Conservation (phyloP, 2,113 vertebrate genomes). For the Trochalopteron elliotii region DNA sequence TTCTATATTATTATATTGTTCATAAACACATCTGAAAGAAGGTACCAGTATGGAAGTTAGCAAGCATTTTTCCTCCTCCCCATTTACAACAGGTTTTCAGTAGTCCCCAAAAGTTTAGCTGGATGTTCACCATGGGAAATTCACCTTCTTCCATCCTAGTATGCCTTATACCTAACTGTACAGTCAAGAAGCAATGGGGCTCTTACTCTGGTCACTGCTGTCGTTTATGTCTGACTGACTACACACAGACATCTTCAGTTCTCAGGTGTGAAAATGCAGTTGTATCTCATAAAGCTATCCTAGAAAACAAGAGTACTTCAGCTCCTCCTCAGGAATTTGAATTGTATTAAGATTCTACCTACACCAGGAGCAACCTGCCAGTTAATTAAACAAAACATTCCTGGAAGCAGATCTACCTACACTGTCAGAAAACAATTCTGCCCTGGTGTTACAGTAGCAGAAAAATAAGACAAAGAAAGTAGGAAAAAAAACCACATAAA, state of each 20-base stretch:
- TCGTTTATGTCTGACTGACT: background rate
- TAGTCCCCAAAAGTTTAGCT: background rate
- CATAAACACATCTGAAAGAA: background rate
- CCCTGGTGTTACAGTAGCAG: background rate
- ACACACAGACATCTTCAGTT: background rate
- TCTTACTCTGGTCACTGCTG: background rate
- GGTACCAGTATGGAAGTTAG: background rate
- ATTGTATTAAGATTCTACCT: background rate
- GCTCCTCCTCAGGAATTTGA: background rate
- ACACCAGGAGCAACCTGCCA: background rate
- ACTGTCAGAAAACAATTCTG: background rate
- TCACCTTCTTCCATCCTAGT: background rate
- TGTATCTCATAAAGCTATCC: background rate
- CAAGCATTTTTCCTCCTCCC: background rate
- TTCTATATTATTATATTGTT: background rate
- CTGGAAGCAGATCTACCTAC: background rate
- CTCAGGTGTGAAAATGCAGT: background rate
- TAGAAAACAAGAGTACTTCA: background rate
- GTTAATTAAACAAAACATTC: background rate
- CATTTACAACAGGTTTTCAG: background rate
- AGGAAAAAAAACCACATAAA: background rate
- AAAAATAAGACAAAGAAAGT: background rate
- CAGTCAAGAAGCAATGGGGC: background rate
- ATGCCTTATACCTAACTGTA: background rate
- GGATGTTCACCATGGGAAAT: background rate